A percentile compares a stretch with the other conserved stretches of the same genome.
Conservation (phyloP, 2,113 vertebrate genomes). For the Henicopernis longicauda region DNA sequence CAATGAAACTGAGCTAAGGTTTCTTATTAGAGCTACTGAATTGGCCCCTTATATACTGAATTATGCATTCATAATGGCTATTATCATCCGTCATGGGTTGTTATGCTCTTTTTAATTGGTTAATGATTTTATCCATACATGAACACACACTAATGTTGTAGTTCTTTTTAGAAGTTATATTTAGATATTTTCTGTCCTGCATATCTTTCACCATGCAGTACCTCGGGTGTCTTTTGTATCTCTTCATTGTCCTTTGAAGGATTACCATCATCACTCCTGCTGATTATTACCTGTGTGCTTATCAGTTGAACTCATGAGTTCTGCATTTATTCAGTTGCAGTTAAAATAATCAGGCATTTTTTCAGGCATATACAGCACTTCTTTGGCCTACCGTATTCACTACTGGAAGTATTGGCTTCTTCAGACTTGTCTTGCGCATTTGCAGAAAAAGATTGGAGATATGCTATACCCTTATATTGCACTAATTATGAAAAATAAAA, state of each 20-base stretch:
- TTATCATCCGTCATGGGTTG: not conserved
- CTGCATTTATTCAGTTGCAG: not conserved
- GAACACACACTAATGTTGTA: not conserved
- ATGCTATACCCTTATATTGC: not conserved
- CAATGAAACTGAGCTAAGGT: not conserved
- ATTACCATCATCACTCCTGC: not conserved
- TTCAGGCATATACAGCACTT: not conserved
- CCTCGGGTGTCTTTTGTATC: not conserved
- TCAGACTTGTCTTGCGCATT: not conserved
- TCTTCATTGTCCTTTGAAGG: not conserved
- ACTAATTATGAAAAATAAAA: not conserved
- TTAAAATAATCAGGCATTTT: not conserved
- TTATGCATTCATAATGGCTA: not conserved
- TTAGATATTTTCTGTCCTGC: not conserved
- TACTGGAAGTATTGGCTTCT: not conserved
- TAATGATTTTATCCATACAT: not conserved
- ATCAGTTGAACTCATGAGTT: not conserved
- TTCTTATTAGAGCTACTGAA: not conserved
- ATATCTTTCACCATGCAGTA: not conserved
- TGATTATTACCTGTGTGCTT: not conserved
- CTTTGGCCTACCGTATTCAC: not conserved
- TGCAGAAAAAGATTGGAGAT: not conserved
- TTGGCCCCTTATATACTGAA: not conserved
- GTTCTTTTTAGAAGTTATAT: not conserved
- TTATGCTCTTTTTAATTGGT: not conserved